Evolutionary conservation across 2,888 invertebrate species (phyloP), one percentile per base, ranked within the genome.

Genomic region (Schizaphis graminum): DNA sequence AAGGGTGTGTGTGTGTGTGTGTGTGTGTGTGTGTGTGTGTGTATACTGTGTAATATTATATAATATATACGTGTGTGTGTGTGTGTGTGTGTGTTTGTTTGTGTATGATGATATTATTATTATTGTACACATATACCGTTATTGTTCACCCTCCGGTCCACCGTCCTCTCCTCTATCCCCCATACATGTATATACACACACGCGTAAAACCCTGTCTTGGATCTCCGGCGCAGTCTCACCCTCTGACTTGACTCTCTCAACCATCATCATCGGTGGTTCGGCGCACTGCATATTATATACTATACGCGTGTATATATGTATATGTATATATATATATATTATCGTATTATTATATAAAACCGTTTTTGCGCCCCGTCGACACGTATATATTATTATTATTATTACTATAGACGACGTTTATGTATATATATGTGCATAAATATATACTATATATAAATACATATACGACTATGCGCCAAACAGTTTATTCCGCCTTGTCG

Each of bases 291-390:
- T 77, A 77, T 77, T 77, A 77, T 77, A 77, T 77, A 77, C 67
- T 35, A 2, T 13, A 7, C 7, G 16, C 16, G 7, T n/a, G n/a
- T 41, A 35, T 77, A 77, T 77, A 77, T 77, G 35, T 67, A 61
- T 28, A 41, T 47, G 13, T 86, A 49, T 47, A 87, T 49, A 35
- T 77, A 77, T 77, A 67, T 77, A 21, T 21, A 21, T 77, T 35
- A 77, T 77, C 35, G 35, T 49, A n/a, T 53, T 24, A 35, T 53
- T 88, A 89, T 88, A 89, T 91, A 85, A 91, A 85, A 92, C 57
- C 86, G 57, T 67, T 91, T 91, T 91, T 84, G 77, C 91, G 44
- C 84, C 91, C 91, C 91, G 91, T 56, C 91, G 91, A 91, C 84
- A 84, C 35, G 41, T 89, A 41, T 49, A 88, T 35, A 49, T 49